phyloP scores from a whole-genome alignment of 2,888 invertebrate genomes.

The Lochmaea crataegi region DNA sequence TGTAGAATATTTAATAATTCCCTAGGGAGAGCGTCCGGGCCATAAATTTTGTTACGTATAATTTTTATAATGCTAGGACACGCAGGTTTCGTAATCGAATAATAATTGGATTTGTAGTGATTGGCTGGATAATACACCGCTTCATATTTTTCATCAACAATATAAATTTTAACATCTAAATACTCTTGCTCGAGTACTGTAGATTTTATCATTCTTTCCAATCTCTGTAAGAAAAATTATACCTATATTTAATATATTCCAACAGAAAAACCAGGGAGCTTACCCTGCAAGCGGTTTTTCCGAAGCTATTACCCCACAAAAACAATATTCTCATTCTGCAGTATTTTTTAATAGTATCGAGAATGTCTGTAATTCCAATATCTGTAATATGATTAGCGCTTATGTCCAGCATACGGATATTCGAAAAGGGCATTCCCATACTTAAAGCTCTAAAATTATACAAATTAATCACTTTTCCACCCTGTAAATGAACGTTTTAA shows the following conservation, averaged over 20 bases:
- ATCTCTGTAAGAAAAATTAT: constrained; percentile 54
- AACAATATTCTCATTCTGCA: constrained; percentile 62
- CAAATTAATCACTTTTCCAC: background rate
- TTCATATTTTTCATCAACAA: constrained; percentile 60
- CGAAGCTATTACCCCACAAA: constrained; percentile 65
- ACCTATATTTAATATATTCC: background rate
- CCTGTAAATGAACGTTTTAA: too few relatives aligned
- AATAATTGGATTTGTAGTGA: constrained; percentile 69
- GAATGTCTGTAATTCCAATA: constrained; percentile 67
- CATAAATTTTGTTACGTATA: constrained; percentile 55
- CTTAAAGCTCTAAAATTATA: constrained; percentile 60
- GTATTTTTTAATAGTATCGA: constrained; percentile 70
- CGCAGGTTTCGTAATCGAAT: constrained; percentile 67
- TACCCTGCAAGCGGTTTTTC: constrained; percentile 39
- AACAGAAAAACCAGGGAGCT: background rate
- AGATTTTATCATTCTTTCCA: constrained; percentile 62
- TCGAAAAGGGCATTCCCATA: constrained; percentile 70
- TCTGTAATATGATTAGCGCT: constrained; percentile 70
- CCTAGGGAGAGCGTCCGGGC: constrained; percentile 51
- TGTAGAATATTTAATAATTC: constrained; percentile 55
- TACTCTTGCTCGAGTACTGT: constrained; percentile 63
- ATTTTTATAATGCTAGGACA: constrained; percentile 59
- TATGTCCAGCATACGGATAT: constrained; percentile 70
- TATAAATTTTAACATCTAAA: constrained; percentile 65
- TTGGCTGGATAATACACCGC: constrained; percentile 64